Base-by-base conservation (phyloP, 2,888 invertebrate species). In the Acanthoscelides obtectus region DNA sequence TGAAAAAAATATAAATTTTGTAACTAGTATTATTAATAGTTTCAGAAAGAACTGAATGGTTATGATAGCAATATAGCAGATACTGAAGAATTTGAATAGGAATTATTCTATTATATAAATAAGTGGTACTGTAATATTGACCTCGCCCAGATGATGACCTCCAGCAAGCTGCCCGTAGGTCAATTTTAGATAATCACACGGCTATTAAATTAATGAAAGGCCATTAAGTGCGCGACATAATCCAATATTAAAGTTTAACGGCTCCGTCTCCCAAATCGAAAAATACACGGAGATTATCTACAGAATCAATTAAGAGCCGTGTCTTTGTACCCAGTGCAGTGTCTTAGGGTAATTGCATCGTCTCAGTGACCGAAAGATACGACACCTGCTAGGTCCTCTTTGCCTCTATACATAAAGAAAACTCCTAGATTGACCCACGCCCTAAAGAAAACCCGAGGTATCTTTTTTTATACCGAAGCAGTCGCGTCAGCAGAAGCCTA, bases 201-300 rank as follows among this genome's bases (percentile, higher is more conserved):
- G 69, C 69, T 25, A 67, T 74, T 70, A 70, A 67, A 64, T 73
- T 70, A 68, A 71, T 73, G 65, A 27, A 66, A 22, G 68, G 66
- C 69, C 72, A 73, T 72, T 73, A 72, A 70, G 69, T 12, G 5
- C 22, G 21, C 22, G 71, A 73, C 74, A 72, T 69, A 71, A 73
- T 71, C 69, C 68, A 72, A 72, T 72, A 73, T 73, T 72, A 69
- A 67, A 45, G 63, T 66, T 68, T 20, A 64, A 45, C 20, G 66
- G 45, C 12, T 64, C 22, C 63, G n/a, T 64, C 67, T 72, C 68
- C 65, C 21, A 27, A 72, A 67, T 67, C 66, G 69, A 22, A 69
- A 68, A 22, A 69, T 45, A 45, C 64, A 64, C n/a, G 67, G 64
- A 65, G 69, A 72, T 72, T 70, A 69, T 66, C 67, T 64, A 69